A percentile compares a stretch with the other conserved stretches of the same genome.
phyloP scores from a whole-genome alignment of 2,113 vertebrate species.

The Gymnogyps californianus region DNA sequence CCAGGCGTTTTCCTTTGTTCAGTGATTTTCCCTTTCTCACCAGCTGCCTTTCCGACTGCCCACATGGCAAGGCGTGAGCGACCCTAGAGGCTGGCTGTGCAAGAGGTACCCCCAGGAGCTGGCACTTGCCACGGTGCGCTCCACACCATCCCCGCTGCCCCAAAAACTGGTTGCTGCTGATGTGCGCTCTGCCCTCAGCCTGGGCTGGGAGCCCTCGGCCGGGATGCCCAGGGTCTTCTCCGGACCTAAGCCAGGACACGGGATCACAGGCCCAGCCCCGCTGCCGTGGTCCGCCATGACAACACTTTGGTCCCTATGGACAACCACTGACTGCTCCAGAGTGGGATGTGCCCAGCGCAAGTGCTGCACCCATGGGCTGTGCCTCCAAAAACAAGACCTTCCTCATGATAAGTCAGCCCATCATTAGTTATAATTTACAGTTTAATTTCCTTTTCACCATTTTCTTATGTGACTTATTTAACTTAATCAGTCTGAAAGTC shows the following conservation, averaged over 20 bases:
- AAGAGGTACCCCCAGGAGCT: accelerated
- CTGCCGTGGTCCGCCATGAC: accelerated
- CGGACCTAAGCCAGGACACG: accelerated
- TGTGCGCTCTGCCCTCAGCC: neutral
- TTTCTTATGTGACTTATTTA: neutral
- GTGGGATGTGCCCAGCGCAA: neutral
- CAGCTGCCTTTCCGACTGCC: accelerated
- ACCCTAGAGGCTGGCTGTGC: accelerated
- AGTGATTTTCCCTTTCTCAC: neutral
- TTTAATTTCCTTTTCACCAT: neutral
- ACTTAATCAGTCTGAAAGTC: neutral
- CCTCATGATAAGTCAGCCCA: neutral
- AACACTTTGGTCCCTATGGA: neutral
- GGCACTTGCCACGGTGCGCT: accelerated
- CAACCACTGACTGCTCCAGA: neutral
- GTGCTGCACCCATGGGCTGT: neutral
- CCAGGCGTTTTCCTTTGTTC: neutral
- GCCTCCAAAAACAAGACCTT: neutral
- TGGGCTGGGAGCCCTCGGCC: neutral
- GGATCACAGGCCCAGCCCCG: neutral
- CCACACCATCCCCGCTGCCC: neutral
- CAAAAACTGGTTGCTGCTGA: accelerated
- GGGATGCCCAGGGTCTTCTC: neutral
- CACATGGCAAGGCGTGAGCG: accelerated
- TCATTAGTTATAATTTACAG: neutral